Base-by-base conservation (phyloP, 2,888 invertebrate species). In the Sinhomidia bicolor region DNA sequence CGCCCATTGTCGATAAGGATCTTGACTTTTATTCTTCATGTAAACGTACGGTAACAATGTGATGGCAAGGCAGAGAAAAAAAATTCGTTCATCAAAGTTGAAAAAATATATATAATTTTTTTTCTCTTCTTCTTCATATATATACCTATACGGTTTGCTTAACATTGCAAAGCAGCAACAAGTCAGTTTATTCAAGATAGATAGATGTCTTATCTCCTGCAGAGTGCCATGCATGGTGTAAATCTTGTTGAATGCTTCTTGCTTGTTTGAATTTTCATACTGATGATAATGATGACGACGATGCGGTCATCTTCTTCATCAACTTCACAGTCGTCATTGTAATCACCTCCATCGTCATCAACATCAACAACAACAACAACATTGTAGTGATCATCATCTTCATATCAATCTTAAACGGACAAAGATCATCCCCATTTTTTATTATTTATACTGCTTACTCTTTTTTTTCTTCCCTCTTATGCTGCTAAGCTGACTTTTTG, bases 11-110 rank as follows among this genome's bases (percentile, higher is more conserved):
- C 87, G 87, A 87, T 87, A 87, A 87, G 7, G 65, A 87, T 87
- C 87, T 87, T 86, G 86, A 86, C 86, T 86, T 80, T 86, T 86
- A 86, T 86, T 86, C 74, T 74, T 86, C 86, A 86, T 82, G 87
- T 87, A 87, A 82, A 87, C 82, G 87, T 82, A 65, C 74, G 26
- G 62, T 76, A 82, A 76, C 87, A 76, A 87, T 87, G 76, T 78
- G 79, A 80, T 87, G 81, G 74, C 87, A 82, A 47, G 54, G 65
- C 81, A 87, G 76, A 85, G 76, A 83, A 86, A 57, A 36, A n/a
- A n/a, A n/a, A n/a, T n/a, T n/a, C 82, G 87, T 81, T 87, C 82
- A 87, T 76, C 81, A 81, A 87, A 87, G 74, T 60, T 85, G 85
- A 68, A 54, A n/a, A 54, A 23, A 60, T 23, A 9, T 47, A n/a